phyloP scores from a whole-genome alignment of 2,797 vertebrate species.

The Ibycter americanus region DNA sequence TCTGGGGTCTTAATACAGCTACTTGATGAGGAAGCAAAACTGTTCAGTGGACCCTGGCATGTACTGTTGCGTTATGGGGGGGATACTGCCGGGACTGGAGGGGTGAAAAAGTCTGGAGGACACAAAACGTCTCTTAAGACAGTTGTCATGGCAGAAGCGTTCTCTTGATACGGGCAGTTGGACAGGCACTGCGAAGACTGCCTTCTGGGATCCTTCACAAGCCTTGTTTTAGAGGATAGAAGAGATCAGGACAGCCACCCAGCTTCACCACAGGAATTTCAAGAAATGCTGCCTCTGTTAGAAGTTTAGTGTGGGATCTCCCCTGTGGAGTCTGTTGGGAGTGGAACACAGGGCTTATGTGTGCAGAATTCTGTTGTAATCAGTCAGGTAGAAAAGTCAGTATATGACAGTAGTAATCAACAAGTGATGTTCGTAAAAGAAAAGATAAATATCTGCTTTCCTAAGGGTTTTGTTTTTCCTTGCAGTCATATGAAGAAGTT shows the following conservation, averaged over 20 bases:
- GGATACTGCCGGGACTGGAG: not conserved
- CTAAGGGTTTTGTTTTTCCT: slow-evolving; percentile 44
- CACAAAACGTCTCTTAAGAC: not conserved
- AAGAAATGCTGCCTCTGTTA: not conserved
- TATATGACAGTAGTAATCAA: not conserved
- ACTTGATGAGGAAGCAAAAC: not conserved
- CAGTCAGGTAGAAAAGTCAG: not conserved
- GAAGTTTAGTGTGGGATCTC: not conserved
- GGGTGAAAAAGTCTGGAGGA: not conserved
- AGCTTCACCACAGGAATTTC: not conserved
- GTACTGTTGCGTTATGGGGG: not conserved
- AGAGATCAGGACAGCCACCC: not conserved
- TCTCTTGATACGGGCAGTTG: not conserved
- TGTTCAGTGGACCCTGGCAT: not conserved
- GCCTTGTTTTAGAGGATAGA: not conserved
- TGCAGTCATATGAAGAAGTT: slow-evolving; percentile 81
- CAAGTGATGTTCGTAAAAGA: not conserved
- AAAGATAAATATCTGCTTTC: not conserved
- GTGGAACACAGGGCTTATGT: not conserved
- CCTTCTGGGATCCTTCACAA: not conserved
- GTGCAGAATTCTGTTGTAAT: not conserved
- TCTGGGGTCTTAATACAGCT: not conserved
- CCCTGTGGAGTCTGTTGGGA: not conserved
- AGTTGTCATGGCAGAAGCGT: not conserved
- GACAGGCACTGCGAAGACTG: not conserved